Evolutionary conservation across 1,140 invertebrate species (phyloP).

Genomic region (Doryteuthis pealeii): DNA sequence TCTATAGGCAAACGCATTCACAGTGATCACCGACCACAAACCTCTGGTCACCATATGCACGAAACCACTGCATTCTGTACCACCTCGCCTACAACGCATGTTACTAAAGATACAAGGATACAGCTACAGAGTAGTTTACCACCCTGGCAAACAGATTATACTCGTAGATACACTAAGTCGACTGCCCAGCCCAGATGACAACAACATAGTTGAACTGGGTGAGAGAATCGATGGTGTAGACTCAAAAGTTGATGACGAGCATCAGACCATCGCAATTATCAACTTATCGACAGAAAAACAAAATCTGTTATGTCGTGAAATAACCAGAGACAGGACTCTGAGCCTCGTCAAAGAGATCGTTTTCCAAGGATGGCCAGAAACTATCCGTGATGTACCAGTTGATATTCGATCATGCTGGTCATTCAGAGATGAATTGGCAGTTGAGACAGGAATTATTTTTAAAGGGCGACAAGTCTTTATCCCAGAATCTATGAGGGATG

Average conservation of each 20-base stretch:
- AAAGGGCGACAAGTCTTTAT: conserved; percentile 24
- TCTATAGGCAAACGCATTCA: no score
- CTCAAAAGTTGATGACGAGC: neutral
- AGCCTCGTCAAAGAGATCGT: conserved; percentile 11
- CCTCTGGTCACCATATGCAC: no score
- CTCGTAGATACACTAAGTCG: no score
- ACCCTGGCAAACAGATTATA: neutral
- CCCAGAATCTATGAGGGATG: no score
- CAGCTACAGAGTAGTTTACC: neutral
- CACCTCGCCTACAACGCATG: neutral
- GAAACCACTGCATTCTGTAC: neutral
- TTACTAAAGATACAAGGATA: neutral
- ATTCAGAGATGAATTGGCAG: no score
- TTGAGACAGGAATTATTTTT: conserved; percentile 20
- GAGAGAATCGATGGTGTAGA: neutral
- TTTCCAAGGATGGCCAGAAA: conserved; percentile 18
- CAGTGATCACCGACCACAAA: no score
- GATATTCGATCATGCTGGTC: no score
- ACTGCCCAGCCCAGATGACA: neutral
- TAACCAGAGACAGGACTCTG: neutral
- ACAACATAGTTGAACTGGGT: neutral
- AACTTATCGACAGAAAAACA: conserved; percentile 1
- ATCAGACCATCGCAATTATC: neutral
- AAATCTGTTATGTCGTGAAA: neutral
- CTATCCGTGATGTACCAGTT: neutral